These are phyloP conservation scores for Acanthosepion pharaonis DNA, from an alignment of 2,888 invertebrate genomes.

Conservation along the genomic window DNA sequence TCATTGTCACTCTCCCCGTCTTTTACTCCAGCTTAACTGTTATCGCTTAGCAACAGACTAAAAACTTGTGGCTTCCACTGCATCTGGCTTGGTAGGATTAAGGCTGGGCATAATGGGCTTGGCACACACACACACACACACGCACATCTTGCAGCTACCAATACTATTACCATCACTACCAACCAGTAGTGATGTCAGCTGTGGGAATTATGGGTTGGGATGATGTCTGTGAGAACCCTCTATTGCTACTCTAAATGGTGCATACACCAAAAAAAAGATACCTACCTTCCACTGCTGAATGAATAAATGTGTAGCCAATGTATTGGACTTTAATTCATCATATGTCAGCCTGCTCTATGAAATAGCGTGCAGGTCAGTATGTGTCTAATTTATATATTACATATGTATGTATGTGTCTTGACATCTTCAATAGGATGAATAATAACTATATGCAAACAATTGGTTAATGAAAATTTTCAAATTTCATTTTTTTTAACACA, in stretches of 20 bases:
- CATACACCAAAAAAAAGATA: background rate
- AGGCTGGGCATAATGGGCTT: background rate
- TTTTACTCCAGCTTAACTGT: conserved; percentile 13
- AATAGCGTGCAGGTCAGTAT: too few relatives aligned
- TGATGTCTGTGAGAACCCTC: background rate
- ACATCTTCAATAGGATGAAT: too few relatives aligned
- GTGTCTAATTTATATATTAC: too few relatives aligned
- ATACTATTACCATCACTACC: background rate
- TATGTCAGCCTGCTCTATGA: background rate
- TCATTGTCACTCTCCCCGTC: background rate
- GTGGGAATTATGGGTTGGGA: background rate
- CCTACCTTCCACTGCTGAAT: background rate
- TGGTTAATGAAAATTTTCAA: too few relatives aligned
- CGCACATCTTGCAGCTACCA: background rate
- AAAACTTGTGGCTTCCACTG: background rate
- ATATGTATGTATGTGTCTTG: too few relatives aligned
- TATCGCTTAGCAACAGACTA: conserved; percentile 10
- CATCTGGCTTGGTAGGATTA: conserved; percentile 41
- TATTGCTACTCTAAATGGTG: background rate
- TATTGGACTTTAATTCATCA: background rate
- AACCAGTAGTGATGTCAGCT: background rate
- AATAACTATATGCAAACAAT: too few relatives aligned
- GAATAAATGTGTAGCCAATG: background rate
- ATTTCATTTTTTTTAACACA: too few relatives aligned
- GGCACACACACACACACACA: conserved; percentile 35